A percentile compares a stretch with the other conserved stretches of the same genome.
These are phyloP conservation scores for Dermochelys coriacea DNA, from an alignment of 2,797 vertebrate genomes.

Conservation along the genomic window DNA sequence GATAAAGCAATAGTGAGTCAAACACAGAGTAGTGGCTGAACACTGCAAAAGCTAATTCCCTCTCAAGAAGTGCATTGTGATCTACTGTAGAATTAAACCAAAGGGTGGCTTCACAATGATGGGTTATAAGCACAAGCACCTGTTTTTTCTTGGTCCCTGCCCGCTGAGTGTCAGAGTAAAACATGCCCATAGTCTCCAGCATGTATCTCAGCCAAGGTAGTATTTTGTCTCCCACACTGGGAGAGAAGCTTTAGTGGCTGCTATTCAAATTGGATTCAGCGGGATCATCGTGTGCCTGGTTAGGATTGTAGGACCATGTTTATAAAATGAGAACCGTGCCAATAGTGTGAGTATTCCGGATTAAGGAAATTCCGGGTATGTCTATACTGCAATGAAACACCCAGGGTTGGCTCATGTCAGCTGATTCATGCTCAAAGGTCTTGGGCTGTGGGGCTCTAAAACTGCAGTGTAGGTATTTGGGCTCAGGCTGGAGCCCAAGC, in stretches of 20 bases:
- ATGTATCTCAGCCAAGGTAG: neutral
- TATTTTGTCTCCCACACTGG: rapidly evolving
- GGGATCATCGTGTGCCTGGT: rapidly evolving
- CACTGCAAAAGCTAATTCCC: neutral
- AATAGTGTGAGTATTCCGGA: neutral
- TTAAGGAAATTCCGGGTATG: neutral
- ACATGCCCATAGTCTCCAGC: neutral
- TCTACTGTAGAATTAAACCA: rapidly evolving
- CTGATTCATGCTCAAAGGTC: neutral
- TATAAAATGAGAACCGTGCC: neutral
- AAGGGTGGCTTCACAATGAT: neutral
- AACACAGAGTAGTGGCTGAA: neutral
- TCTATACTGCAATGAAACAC: neutral
- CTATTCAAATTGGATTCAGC: neutral
- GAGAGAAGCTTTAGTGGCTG: neutral
- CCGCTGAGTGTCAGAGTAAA: neutral
- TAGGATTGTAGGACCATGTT: neutral
- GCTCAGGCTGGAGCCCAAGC: neutral
- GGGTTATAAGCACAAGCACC: neutral
- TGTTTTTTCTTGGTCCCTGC: rapidly evolving
- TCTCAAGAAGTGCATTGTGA: neutral
- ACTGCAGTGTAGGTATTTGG: neutral
- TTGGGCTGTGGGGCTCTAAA: neutral
- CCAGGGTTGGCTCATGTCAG: too few species aligned
- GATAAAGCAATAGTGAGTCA: neutral